phyloP scores from a whole-genome alignment of 2,888 invertebrate genomes.

The Dorcus hopei region DNA sequence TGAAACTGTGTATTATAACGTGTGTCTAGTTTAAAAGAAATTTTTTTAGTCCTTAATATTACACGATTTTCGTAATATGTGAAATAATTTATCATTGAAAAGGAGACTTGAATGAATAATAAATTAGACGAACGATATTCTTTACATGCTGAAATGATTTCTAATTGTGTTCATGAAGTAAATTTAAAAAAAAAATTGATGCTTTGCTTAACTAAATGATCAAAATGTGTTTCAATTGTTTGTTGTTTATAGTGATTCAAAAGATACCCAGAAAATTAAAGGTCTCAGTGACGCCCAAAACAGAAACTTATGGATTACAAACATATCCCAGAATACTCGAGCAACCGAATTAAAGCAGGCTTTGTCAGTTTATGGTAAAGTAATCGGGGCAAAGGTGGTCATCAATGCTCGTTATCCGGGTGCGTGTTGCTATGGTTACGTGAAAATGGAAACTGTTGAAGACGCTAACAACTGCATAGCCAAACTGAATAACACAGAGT shows the following conservation, averaged over 20 bases:
- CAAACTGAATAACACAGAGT: conserved; percentile 86
- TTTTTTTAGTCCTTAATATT: too few relatives aligned
- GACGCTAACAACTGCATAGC: conserved; percentile 90
- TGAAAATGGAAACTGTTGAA: conserved; percentile 88
- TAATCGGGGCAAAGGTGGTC: conserved; percentile 93
- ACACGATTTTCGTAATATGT: too few relatives aligned
- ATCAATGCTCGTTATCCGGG: conserved; percentile 92
- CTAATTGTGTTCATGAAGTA: too few relatives aligned
- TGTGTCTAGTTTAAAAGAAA: too few relatives aligned
- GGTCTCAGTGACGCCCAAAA: conserved; percentile 35
- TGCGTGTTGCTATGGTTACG: conserved; percentile 92
- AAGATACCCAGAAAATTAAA: conserved; percentile 16
- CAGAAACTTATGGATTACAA: conserved; percentile 93
- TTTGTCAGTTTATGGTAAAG: conserved; percentile 91
- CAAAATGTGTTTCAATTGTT: too few relatives aligned
- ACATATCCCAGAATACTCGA: conserved; percentile 83
- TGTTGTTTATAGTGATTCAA: conserved; percentile 25
- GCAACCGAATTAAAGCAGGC: conserved; percentile 93
- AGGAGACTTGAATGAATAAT: too few relatives aligned
- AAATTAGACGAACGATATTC: too few relatives aligned
- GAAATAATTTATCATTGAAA: too few relatives aligned
- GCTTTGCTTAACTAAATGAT: not conserved
- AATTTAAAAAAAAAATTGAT: not conserved
- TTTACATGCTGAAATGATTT: too few relatives aligned
- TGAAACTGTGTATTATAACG: too few relatives aligned